Percentiles rank a stretch among this genome's conserved stretches.
Evolutionary conservation across 2,888 invertebrate species (phyloP).

Genomic region (Megaustenia siamemsis): DNA sequence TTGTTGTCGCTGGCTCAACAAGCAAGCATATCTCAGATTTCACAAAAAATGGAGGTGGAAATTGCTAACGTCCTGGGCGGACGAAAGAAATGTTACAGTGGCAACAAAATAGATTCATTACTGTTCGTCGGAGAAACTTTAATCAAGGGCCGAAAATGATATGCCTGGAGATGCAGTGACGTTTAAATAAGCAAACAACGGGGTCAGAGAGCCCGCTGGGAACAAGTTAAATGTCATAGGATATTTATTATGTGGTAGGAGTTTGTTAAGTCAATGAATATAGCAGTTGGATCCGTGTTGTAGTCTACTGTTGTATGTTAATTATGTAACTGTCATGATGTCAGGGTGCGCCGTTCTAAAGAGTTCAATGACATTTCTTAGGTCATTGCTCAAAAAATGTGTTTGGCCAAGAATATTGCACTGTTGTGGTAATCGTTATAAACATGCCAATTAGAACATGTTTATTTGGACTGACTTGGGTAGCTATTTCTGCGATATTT

Average conservation of each 20-base stretch:
- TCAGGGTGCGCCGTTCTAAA: too few relatives aligned
- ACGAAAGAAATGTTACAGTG: not conserved
- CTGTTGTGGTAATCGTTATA: too few relatives aligned
- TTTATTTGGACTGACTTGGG: too few relatives aligned
- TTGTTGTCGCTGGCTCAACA: constrained; percentile 17
- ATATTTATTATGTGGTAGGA: not conserved
- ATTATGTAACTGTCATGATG: too few relatives aligned
- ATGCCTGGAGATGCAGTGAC: not conserved
- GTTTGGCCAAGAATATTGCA: too few relatives aligned
- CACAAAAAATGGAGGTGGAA: constrained; percentile 35
- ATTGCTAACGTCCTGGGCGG: not conserved
- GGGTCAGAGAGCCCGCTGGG: not conserved
- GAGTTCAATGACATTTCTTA: too few relatives aligned
- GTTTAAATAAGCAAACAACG: constrained; percentile 6
- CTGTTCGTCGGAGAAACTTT: not conserved
- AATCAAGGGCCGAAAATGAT: constrained; percentile 29
- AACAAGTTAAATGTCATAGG: not conserved
- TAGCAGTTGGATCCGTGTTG: not conserved
- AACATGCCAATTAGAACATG: too few relatives aligned
- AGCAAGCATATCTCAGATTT: constrained; percentile 17
- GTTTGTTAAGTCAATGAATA: not conserved
- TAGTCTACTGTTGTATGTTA: too few relatives aligned
- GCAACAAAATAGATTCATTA: constrained; percentile 15
- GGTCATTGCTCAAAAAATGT: too few relatives aligned
- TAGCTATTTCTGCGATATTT: too few relatives aligned